Evolutionary conservation across 2,888 invertebrate genomes (phyloP).

Genomic region (Stenchaetothrips biformis): DNA sequence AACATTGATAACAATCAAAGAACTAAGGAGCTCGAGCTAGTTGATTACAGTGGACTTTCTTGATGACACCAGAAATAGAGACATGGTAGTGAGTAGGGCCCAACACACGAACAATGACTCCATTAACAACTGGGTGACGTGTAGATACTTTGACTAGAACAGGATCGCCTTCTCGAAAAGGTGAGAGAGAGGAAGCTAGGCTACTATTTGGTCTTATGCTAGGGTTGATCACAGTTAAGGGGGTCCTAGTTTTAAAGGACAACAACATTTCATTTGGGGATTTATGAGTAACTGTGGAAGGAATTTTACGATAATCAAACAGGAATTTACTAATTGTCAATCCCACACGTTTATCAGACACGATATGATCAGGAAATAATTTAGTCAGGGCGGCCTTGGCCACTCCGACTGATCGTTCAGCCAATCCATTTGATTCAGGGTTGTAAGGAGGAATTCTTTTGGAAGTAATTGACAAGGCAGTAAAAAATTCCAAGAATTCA

Average conservation of each 20-base stretch:
- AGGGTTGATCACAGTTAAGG: background rate
- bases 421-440: background rate
- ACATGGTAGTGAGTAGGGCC: background rate
- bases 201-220: background rate
- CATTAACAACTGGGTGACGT: background rate
- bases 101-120: background rate
- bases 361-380: background rate
- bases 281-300: background rate
- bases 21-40: background rate
- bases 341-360: background rate
- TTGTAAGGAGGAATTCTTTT: background rate
- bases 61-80: background rate
- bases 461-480: background rate
- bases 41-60: background rate
- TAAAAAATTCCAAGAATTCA: slow-evolving; percentile 24
- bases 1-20: too few relatives aligned
- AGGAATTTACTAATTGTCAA: background rate
- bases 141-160: background rate
- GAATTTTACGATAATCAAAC: background rate
- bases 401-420: background rate
- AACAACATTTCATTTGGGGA: background rate
- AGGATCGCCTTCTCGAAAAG: background rate
- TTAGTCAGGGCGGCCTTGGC: background rate
- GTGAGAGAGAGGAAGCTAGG: background rate
- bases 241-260: background rate